Percentiles rank a stretch among this genome's conserved stretches.
phyloP scores from a whole-genome alignment of 1,140 invertebrate species.

The Delia radicum region DNA sequence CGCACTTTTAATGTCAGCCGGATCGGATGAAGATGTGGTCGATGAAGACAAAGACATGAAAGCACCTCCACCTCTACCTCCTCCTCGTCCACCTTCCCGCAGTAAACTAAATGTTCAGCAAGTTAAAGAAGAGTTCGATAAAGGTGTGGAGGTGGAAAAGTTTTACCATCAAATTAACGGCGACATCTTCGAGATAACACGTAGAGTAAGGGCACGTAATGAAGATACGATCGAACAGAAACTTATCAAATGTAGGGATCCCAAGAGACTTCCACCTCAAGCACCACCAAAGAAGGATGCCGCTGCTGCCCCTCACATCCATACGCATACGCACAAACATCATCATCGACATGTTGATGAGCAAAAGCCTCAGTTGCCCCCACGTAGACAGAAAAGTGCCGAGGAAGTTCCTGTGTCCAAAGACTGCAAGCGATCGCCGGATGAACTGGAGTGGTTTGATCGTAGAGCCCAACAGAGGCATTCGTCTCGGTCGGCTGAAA shows the following conservation, averaged over 20 bases:
- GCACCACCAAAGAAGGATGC: conserved; percentile 23
- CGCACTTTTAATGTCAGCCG: conserved; percentile 36
- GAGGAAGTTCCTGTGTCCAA: conserved; percentile 50
- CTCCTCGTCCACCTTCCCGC: conserved; percentile 34
- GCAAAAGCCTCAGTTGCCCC: conserved; percentile 43
- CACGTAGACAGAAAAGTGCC: conserved; percentile 48
- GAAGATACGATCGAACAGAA: conserved; percentile 53
- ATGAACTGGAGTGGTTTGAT: conserved; percentile 52
- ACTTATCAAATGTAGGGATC: conserved; percentile 45
- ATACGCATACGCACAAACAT: conserved; percentile 19
- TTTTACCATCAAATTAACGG: conserved; percentile 56
- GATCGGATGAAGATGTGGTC: conserved; percentile 38
- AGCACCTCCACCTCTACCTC: conserved; percentile 31
- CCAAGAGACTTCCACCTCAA: conserved; percentile 36
- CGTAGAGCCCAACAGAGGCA: conserved; percentile 50
- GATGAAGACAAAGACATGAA: conserved; percentile 41
- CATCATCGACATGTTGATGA: conserved; percentile 8
- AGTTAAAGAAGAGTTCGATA: conserved; percentile 51
- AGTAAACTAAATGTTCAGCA: conserved; percentile 35
- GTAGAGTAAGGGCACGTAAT: conserved; percentile 45
- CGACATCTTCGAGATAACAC: conserved; percentile 54
- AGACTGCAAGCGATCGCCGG: conserved; percentile 25
- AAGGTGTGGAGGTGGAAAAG: conserved; percentile 52
- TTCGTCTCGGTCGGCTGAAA: conserved; percentile 51
- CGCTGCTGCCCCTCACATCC: conserved; percentile 5